A percentile compares a stretch with the other conserved stretches of the same genome.
These are phyloP conservation scores for Nebria brevicollis DNA, from an alignment of 2,888 invertebrate genomes.

Conservation along the genomic window DNA sequence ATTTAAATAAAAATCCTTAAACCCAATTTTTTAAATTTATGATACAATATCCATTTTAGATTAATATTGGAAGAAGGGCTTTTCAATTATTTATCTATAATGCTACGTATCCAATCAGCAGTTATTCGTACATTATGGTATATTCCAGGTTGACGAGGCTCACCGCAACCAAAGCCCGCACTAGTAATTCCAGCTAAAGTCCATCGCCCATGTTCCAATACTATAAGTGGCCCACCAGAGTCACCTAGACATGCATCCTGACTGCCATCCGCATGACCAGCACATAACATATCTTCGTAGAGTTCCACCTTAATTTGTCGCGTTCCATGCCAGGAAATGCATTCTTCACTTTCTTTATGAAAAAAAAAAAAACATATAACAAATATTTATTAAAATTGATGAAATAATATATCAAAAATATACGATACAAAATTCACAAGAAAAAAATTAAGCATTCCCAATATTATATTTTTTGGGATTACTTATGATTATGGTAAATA, in stretches of 20 bases:
- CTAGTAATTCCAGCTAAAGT: constrained; percentile 85
- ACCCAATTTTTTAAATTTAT: no score
- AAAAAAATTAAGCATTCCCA: no score
- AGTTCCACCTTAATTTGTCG: constrained; percentile 83
- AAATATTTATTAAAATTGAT: constrained; percentile 38
- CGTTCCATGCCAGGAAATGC: constrained; percentile 82
- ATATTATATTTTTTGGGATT: no score
- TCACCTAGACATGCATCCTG: constrained; percentile 87
- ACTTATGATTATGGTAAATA: no score
- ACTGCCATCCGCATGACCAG: constrained; percentile 83
- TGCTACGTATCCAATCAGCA: constrained; percentile 73
- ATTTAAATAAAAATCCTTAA: no score
- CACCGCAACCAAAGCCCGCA: constrained; percentile 87
- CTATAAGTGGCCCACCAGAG: constrained; percentile 81
- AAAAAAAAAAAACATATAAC: not conserved
- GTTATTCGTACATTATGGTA: constrained; percentile 83
- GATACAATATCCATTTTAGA: no score
- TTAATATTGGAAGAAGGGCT: no score
- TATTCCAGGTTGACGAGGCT: constrained; percentile 86
- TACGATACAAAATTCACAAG: no score
- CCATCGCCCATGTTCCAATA: constrained; percentile 76
- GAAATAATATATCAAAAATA: no score
- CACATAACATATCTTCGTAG: constrained; percentile 84
- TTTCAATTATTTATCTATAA: constrained; percentile 58
- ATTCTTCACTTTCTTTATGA: constrained; percentile 73